These are phyloP conservation scores for Spodoptera exigua DNA, from an alignment of 2,888 invertebrate genomes.

Conservation along the genomic window DNA sequence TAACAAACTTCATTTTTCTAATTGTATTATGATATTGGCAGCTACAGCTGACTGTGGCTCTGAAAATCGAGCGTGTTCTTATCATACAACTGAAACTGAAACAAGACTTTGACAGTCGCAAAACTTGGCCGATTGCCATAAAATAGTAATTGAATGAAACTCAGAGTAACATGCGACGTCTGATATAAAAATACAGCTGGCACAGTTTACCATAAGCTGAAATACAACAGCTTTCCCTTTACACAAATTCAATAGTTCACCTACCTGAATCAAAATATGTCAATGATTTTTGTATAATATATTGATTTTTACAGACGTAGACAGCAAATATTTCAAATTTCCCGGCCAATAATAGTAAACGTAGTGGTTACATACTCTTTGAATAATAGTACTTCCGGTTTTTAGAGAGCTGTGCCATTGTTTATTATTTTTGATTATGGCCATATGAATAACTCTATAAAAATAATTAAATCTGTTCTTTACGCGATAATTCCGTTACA, in stretches of 20 bases:
- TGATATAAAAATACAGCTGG: background rate
- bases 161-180: background rate
- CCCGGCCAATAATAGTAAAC: too few relatives aligned
- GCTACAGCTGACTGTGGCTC: conserved; percentile 35
- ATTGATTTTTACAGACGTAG: conserved; percentile 38
- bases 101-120: conserved; percentile 65
- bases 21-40: conserved; percentile 65
- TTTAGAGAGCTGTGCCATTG: conserved; percentile 15
- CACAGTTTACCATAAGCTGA: background rate
- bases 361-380: too few relatives aligned
- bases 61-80: conserved; percentile 61
- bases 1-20: conserved; percentile 82
- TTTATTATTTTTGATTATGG: too few relatives aligned
- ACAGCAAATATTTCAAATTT: conserved; percentile 47
- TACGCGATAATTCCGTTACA: too few relatives aligned
- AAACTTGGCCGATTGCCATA: conserved; percentile 78
- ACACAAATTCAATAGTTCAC: background rate
- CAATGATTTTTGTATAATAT: conserved; percentile 1
- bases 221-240: background rate
- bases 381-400: conserved; percentile 6
- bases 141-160: conserved; percentile 24
- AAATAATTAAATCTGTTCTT: too few relatives aligned
- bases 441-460: too few relatives aligned
- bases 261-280: background rate
- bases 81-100: conserved; percentile 67